A percentile compares a stretch with the other conserved stretches of the same genome.
phyloP scores from a whole-genome alignment of 2,113 vertebrate genomes.

The Sphaerodactylus townsendi region DNA sequence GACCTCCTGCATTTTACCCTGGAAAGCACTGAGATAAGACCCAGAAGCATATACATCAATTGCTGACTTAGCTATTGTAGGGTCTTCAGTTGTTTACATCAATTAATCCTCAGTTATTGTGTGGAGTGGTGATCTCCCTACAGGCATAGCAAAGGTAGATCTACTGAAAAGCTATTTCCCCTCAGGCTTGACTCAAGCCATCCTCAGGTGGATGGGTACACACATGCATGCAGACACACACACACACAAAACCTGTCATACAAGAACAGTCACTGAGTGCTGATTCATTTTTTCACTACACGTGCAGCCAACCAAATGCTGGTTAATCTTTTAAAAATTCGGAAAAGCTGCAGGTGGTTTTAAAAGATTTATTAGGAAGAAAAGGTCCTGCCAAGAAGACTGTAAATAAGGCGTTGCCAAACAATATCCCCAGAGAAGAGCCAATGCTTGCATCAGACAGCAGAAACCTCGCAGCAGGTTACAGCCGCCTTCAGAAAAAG shows the following conservation, averaged over 20 bases:
- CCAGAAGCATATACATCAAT: no score
- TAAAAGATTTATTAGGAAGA: not conserved
- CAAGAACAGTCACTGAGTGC: not conserved
- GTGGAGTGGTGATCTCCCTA: not conserved
- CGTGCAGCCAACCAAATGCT: not conserved
- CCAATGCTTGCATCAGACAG: not conserved
- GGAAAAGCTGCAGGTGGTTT: slow-evolving; percentile 7
- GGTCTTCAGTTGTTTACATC: not conserved
- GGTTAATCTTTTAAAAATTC: not conserved
- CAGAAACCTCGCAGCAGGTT: not conserved
- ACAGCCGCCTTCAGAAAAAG: not conserved
- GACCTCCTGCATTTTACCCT: not conserved
- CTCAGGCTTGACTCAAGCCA: no score
- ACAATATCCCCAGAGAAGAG: not conserved
- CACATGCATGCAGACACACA: not conserved
- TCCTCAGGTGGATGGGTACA: no score
- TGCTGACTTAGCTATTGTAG: no score
- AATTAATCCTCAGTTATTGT: not conserved
- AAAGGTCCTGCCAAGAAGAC: not conserved
- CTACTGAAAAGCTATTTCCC: not conserved
- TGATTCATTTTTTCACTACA: not conserved
- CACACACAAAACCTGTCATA: not conserved
- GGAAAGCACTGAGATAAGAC: no score
- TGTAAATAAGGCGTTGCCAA: not conserved
- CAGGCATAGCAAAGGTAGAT: not conserved